Evolutionary conservation across 2,113 vertebrate genomes (phyloP).

Genomic region (Piaya cayana): DNA sequence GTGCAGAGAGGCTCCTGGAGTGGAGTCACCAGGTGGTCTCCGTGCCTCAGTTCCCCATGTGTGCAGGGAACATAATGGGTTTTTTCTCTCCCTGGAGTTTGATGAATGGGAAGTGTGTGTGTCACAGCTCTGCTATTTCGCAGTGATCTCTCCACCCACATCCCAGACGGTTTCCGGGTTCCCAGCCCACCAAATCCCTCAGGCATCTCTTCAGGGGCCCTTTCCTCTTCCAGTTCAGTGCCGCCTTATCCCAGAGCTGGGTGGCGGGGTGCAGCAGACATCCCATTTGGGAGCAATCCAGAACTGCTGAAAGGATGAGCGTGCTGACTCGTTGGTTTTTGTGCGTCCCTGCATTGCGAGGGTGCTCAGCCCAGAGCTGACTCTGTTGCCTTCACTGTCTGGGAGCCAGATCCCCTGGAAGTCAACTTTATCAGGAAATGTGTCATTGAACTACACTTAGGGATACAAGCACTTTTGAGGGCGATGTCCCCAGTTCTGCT

Average conservation of each 20-base stretch:
- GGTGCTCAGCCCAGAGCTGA: slow-evolving; percentile 47
- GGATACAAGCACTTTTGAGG: slow-evolving; percentile 36
- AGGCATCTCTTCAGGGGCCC: slow-evolving; percentile 75
- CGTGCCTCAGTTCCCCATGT: slow-evolving; percentile 62
- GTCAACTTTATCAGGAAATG: slow-evolving; percentile 54
- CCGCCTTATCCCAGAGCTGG: slow-evolving; percentile 64
- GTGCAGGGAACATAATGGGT: slow-evolving; percentile 6
- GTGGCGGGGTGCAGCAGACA: slow-evolving; percentile 53
- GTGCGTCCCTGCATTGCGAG: slow-evolving; percentile 31
- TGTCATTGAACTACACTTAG: not conserved
- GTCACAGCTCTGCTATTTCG: slow-evolving; percentile 72
- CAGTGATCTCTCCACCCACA: slow-evolving; percentile 70
- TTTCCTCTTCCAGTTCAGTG: slow-evolving; percentile 69
- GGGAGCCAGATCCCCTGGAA: slow-evolving; percentile 61
- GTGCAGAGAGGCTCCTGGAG: not conserved
- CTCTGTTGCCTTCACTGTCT: slow-evolving; percentile 42
- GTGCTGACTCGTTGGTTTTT: slow-evolving; percentile 31
- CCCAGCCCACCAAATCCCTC: slow-evolving; percentile 73
- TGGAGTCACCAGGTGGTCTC: slow-evolving; percentile 13
- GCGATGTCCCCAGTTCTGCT: slow-evolving; percentile 47
- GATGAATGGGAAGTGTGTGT: slow-evolving; percentile 73
- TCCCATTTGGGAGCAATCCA: slow-evolving; percentile 57
- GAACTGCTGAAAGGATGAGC: slow-evolving; percentile 25
- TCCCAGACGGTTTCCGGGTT: slow-evolving; percentile 79
- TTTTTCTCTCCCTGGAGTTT: slow-evolving; percentile 49